A percentile compares a stretch with the other conserved stretches of the same genome.
These are phyloP conservation scores for Eupithecia dodoneata DNA, from an alignment of 2,888 invertebrate species.

Conservation along the genomic window DNA sequence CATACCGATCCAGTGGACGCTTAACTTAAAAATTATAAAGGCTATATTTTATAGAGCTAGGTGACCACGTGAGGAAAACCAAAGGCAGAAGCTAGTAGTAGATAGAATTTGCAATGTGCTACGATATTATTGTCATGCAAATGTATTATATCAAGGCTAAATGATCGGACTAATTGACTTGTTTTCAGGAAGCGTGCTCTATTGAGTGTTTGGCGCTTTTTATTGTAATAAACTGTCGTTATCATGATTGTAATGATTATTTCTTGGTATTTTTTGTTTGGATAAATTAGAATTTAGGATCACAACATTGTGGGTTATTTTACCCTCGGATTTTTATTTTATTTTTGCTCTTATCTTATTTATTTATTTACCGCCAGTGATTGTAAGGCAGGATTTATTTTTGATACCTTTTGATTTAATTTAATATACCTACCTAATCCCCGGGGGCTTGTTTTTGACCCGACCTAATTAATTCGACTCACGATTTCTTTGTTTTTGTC, in stretches of 20 bases:
- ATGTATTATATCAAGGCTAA: constrained; percentile 31
- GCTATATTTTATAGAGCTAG: too few relatives aligned
- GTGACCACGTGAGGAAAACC: neutral
- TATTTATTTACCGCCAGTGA: neutral
- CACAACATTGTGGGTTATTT: neutral
- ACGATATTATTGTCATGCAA: constrained; percentile 7
- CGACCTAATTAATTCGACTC: neutral
- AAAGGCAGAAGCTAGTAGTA: neutral
- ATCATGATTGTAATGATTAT: neutral
- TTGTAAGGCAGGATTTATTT: neutral
- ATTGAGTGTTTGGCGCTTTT: neutral
- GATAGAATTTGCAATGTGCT: constrained; percentile 7
- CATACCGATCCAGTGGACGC: too few relatives aligned
- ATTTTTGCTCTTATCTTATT: neutral
- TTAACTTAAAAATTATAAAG: too few relatives aligned
- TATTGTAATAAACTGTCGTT: neutral
- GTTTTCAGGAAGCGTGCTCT: constrained; percentile 31
- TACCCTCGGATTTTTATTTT: neutral
- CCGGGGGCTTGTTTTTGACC: neutral
- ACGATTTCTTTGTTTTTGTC: constrained; percentile 10
- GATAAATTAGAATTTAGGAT: neutral
- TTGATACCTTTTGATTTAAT: neutral
- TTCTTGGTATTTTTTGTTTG: neutral
- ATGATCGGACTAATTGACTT: constrained; percentile 28
- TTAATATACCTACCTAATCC: neutral